phyloP scores from a whole-genome alignment of 2,113 vertebrate genomes.

The Rana temporaria region DNA sequence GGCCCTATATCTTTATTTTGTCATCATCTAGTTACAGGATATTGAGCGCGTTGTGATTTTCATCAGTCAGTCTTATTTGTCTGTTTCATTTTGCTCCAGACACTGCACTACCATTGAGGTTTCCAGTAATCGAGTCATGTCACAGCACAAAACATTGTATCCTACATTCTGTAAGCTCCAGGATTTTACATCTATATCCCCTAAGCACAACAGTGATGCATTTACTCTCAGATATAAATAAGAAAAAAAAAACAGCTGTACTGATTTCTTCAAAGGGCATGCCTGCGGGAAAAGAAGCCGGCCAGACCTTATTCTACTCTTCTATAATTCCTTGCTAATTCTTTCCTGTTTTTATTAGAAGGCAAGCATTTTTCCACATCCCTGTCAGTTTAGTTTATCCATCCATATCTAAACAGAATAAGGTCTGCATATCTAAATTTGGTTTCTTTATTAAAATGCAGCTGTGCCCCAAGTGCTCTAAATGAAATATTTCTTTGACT shows the following conservation, averaged over 20 bases:
- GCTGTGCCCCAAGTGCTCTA: conserved; percentile 16
- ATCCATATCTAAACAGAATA: conserved; percentile 40
- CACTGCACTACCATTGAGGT: background rate
- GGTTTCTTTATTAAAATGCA: conserved; percentile 40
- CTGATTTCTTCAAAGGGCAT: conserved; percentile 4
- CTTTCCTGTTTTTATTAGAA: conserved; percentile 46
- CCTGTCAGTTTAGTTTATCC: conserved; percentile 40
- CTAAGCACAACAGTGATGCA: background rate
- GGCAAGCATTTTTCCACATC: conserved; percentile 29
- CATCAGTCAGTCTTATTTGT: background rate
- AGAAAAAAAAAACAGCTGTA: background rate
- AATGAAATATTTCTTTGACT: conserved; percentile 37
- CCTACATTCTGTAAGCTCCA: background rate
- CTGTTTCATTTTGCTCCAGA: background rate
- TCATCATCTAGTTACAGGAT: too few relatives aligned
- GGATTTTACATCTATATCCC: background rate
- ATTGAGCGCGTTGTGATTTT: background rate
- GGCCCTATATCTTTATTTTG: too few relatives aligned
- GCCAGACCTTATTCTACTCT: conserved; percentile 8
- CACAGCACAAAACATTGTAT: background rate
- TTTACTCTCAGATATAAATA: background rate
- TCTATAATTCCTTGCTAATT: conserved; percentile 26
- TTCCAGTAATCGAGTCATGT: background rate
- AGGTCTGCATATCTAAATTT: conserved; percentile 42
- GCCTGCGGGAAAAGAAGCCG: background rate